Conservation (phyloP, 2,797 vertebrate species). For the Ispidina lecontei region DNA sequence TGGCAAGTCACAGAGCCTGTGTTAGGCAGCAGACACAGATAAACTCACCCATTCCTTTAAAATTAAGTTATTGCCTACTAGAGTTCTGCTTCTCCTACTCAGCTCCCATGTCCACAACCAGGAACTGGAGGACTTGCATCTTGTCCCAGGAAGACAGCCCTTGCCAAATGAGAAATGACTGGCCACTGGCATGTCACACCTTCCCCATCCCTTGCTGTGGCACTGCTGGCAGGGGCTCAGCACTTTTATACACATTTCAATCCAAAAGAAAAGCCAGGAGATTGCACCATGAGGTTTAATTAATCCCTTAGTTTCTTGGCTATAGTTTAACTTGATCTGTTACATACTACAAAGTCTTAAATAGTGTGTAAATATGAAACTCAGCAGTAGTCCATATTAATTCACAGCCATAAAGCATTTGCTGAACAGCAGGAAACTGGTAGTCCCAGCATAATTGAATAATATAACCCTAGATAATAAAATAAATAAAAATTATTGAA, state of each 20-base stretch:
- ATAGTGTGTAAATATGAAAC: background rate
- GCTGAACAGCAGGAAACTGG: background rate
- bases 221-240: background rate
- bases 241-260: background rate
- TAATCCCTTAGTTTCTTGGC: background rate
- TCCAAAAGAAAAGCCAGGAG: background rate
- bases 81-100: background rate
- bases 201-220: background rate
- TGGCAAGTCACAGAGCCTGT: background rate
- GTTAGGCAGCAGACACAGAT: background rate
- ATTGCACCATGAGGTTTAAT: background rate
- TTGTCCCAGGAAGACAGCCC: background rate
- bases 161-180: background rate
- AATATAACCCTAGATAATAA: accelerated
- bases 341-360: background rate
- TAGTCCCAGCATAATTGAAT: background rate
- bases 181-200: accelerated
- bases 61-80: background rate
- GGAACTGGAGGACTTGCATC: background rate
- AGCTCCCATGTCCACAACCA: background rate
- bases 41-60: background rate
- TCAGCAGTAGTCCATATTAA: background rate
- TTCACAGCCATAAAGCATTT: background rate
- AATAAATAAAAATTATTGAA: no score
- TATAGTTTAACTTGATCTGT: background rate